phyloP scores from a whole-genome alignment of 2,113 vertebrate genomes.

The Arenaria interpres region DNA sequence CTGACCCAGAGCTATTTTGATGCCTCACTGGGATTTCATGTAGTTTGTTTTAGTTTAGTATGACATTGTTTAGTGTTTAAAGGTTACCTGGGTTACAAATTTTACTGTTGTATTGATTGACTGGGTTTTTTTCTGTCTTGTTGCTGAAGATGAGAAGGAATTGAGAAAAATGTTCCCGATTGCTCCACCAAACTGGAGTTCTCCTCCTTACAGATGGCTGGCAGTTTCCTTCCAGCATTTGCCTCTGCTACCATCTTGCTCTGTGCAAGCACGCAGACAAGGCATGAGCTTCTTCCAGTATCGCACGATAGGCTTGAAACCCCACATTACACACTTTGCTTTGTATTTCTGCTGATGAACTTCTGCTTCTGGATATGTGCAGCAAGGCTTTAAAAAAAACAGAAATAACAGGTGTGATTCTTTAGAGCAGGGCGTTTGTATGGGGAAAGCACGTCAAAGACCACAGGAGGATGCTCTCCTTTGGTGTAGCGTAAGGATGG shows the following conservation, averaged over 20 bases:
- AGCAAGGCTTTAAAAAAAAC: not conserved
- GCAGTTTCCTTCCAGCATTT: not conserved
- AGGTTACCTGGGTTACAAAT: slow-evolving; percentile 38
- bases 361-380: not conserved
- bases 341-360: not conserved
- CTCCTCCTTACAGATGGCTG: not conserved
- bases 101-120: slow-evolving; percentile 19
- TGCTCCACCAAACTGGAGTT: not conserved
- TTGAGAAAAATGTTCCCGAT: not conserved
- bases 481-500: not conserved
- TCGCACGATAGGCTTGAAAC: not conserved
- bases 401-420: not conserved
- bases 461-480: not conserved
- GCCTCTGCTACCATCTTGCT: not conserved
- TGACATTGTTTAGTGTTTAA: slow-evolving; percentile 20
- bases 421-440: not conserved
- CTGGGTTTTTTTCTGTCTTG: not conserved
- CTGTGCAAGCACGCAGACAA: not conserved
- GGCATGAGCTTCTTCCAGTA: not conserved
- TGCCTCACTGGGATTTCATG: not conserved
- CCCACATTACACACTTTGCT: not conserved
- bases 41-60: slow-evolving; percentile 34
- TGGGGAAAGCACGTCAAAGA: not conserved
- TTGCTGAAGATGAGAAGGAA: not conserved
- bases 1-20: not conserved